Evolutionary conservation across 2,888 invertebrate genomes (phyloP).

Genomic region (Fragum fragum): DNA sequence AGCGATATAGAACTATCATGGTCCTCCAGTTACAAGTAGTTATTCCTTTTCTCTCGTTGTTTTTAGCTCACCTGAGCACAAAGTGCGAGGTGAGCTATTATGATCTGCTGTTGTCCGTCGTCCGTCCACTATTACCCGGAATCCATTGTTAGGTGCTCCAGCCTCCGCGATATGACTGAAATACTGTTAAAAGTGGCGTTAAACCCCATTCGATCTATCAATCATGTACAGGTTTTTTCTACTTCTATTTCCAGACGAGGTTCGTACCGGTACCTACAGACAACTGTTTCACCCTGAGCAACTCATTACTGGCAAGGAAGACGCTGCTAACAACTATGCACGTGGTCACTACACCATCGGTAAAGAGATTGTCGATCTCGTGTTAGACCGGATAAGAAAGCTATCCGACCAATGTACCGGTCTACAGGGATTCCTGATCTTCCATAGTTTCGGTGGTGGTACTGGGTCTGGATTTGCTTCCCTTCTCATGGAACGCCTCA

Average conservation of each 20-base stretch:
- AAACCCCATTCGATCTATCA: no score
- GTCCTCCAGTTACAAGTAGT: no score
- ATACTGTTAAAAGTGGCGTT: no score
- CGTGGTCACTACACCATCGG: conserved; percentile 99
- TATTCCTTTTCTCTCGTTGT: no score
- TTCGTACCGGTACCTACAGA: conserved; percentile 90
- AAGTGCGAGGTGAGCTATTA: no score
- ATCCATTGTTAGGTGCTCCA: no score
- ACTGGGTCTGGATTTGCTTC: conserved; percentile 92
- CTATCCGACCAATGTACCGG: conserved; percentile 84
- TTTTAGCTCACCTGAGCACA: no score
- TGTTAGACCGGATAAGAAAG: conserved; percentile 92
- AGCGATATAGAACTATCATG: no score
- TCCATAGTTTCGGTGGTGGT: conserved; percentile 89
- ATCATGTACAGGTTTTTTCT: no score
- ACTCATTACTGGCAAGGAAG: conserved; percentile 98
- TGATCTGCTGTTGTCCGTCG: no score
- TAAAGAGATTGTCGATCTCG: conserved; percentile 91
- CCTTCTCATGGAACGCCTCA: conserved; percentile 94
- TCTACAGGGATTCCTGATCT: conserved; percentile 84
- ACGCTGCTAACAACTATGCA: conserved; percentile 99
- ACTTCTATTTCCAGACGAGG: conserved; percentile 84
- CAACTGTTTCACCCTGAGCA: conserved; percentile 99
- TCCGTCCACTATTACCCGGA: no score
- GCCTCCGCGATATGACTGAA: no score